These are phyloP conservation scores for Babylonia areolata DNA, from an alignment of 1,140 invertebrate species.

Conservation along the genomic window DNA sequence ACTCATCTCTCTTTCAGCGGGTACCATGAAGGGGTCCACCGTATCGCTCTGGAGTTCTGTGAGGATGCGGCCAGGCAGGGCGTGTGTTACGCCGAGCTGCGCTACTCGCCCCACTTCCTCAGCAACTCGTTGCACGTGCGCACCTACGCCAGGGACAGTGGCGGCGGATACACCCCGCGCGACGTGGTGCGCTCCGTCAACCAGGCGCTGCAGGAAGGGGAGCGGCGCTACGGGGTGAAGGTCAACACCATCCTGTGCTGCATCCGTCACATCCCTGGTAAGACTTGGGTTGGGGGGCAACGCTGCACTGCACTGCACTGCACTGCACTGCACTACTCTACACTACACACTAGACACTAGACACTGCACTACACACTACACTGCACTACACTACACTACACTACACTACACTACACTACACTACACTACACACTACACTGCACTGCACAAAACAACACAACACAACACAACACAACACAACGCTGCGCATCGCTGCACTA, in stretches of 20 bases:
- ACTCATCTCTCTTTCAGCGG: conserved; percentile 73
- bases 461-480: no score
- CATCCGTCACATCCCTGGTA: conserved; percentile 75
- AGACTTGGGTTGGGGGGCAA: no score
- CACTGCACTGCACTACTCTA: no score
- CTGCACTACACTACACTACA: no score
- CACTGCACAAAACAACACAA: no score
- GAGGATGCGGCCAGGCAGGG: conserved; percentile 78
- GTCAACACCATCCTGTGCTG: conserved; percentile 78
- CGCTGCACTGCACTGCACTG: no score
- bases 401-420: no score
- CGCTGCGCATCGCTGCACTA: no score
- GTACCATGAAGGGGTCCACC: conserved; percentile 78
- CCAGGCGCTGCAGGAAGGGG: conserved; percentile 72
- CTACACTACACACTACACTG: no score
- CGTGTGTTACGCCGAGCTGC: conserved; percentile 80
- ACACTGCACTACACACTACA: no score
- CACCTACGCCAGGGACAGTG: conserved; percentile 38
- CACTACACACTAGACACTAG: no score
- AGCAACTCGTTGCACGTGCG: conserved; percentile 54
- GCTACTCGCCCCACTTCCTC: conserved; percentile 79
- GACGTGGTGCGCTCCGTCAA: conserved; percentile 77
- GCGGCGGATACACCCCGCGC: conserved; percentile 61
- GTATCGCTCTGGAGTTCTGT: conserved; percentile 81
- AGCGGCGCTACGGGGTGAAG: conserved; percentile 77